These are phyloP conservation scores for Tapera naevia DNA, from an alignment of 2,797 vertebrate species.

Conservation along the genomic window DNA sequence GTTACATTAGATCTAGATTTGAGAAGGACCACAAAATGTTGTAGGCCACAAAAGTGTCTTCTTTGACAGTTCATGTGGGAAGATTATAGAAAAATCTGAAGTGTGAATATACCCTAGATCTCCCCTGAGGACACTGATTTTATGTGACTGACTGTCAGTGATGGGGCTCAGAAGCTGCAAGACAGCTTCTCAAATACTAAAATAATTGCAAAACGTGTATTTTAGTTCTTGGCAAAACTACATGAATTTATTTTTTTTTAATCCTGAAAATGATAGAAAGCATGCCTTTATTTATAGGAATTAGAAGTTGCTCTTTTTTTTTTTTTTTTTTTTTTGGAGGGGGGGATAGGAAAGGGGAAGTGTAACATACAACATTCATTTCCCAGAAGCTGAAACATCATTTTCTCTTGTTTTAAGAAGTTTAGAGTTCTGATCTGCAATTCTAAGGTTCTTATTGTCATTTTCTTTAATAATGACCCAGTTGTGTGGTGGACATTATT, in stretches of 20 bases:
- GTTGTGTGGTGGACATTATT: not conserved
- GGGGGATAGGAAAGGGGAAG: too few relatives aligned
- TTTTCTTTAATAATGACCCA: not conserved
- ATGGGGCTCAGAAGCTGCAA: not conserved
- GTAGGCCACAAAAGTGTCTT: not conserved
- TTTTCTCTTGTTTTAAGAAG: not conserved
- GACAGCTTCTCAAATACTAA: not conserved
- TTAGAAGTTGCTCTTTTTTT: not conserved
- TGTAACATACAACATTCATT: not conserved
- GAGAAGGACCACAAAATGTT: not conserved
- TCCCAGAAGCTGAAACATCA: not conserved
- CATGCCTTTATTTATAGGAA: not conserved
- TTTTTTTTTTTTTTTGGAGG: fast-evolving
- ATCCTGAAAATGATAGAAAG: not conserved
- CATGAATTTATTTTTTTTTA: not conserved
- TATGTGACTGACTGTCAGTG: not conserved
- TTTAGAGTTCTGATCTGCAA: not conserved
- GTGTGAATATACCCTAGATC: not conserved
- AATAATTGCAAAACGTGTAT: not conserved
- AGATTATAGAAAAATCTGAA: not conserved
- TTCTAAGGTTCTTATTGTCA: not conserved
- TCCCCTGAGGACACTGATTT: not conserved
- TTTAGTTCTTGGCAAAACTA: not conserved
- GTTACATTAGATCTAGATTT: not conserved
- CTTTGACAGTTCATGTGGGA: not conserved